phyloP scores from a whole-genome alignment of 2,113 vertebrate genomes.

The Grammomys dolichurus region DNA sequence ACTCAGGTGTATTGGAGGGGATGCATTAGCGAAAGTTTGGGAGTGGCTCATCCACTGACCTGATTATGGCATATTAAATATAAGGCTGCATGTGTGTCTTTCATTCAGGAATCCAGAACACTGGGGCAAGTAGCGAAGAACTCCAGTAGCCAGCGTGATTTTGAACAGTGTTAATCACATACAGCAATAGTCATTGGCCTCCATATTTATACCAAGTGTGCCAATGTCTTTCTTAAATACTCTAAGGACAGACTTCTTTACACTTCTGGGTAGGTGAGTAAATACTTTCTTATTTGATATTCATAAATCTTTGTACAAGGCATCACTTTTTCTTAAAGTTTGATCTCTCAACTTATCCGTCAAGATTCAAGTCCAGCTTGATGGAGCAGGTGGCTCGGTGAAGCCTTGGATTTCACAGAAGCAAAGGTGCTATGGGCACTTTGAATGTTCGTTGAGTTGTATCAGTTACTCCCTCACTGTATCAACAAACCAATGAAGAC shows the following conservation, averaged over 20 bases:
- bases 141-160: rapidly evolving
- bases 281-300: neutral
- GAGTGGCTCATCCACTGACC: too few species aligned
- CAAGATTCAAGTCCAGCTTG: neutral
- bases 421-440: neutral
- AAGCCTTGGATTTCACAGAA: neutral
- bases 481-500: neutral
- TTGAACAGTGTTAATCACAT: too few species aligned
- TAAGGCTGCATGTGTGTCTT: too few species aligned
- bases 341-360: neutral
- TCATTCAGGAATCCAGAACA: too few species aligned
- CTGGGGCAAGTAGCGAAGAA: too few species aligned
- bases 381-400: neutral
- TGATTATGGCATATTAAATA: too few species aligned
- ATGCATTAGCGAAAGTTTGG: too few species aligned
- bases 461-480: neutral
- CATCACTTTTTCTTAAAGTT: neutral
- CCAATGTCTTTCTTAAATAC: neutral
- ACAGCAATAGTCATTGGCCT: neutral
- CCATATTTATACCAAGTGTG: neutral
- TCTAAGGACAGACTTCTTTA: neutral
- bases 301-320: neutral
- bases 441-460: neutral
- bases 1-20: too few species aligned
- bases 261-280: neutral